Percentiles rank a stretch among this genome's conserved stretches.
Evolutionary conservation across 2,888 invertebrate species (phyloP).

Genomic region (Epirrhoe alternata): DNA sequence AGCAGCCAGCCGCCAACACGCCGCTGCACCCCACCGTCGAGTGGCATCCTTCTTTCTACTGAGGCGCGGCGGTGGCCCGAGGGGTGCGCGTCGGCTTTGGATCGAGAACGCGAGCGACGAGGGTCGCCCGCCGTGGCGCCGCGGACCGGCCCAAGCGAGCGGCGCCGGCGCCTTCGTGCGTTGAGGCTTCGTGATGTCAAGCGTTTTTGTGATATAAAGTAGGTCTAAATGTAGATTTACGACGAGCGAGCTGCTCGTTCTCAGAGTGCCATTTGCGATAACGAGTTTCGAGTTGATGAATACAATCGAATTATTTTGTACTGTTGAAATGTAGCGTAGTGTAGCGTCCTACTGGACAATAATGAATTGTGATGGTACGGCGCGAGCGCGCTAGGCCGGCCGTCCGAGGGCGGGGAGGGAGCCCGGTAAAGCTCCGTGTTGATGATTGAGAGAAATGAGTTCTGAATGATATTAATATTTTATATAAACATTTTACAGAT

Average conservation of each 20-base stretch:
- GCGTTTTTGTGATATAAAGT: constrained; percentile 82
- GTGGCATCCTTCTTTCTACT: constrained; percentile 86
- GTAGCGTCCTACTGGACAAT: constrained; percentile 71
- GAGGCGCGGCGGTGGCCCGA: constrained; percentile 56
- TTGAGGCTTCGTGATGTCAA: constrained; percentile 76
- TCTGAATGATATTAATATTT: constrained; percentile 81
- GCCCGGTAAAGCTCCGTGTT: constrained; percentile 53
- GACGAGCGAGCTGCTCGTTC: constrained; percentile 72
- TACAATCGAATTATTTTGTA: constrained; percentile 64
- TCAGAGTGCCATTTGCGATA: constrained; percentile 78
- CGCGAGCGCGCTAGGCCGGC: constrained; percentile 44
- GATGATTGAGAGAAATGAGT: constrained; percentile 70
- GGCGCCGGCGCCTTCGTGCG: constrained; percentile 61
- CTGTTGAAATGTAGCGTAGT: constrained; percentile 58
- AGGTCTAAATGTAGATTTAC: constrained; percentile 72
- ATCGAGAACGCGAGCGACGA: constrained; percentile 42
- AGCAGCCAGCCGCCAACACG: constrained; percentile 59
- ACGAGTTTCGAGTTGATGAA: constrained; percentile 64
- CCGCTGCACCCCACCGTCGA: constrained; percentile 76
- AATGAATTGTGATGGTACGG: constrained; percentile 53
- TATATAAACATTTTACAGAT: constrained; percentile 75
- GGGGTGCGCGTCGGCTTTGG: constrained; percentile 46
- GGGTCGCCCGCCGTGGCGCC: constrained; percentile 53
- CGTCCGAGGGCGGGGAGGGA: constrained; percentile 44
- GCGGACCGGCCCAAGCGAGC: constrained; percentile 54